Base-by-base conservation (phyloP, 2,888 invertebrate genomes). In the Lasioglossum marginatum region DNA sequence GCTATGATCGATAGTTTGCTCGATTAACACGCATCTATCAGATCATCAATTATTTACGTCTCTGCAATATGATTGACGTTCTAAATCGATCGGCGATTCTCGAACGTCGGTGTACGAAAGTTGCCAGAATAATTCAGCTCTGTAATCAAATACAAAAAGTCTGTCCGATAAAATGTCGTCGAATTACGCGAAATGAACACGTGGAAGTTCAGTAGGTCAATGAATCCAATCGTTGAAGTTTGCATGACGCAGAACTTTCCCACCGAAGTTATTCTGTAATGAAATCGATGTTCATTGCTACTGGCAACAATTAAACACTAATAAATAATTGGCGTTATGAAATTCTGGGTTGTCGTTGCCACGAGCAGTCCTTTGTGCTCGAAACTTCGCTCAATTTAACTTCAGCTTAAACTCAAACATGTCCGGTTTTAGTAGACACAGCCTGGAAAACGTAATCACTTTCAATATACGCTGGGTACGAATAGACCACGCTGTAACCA, bases 301-400 rank as follows among this genome's bases (percentile, higher is more conserved):
- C 27, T 5, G 6, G 31, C 27, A 31, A 63, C 63, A 63, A 31
- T 63, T 31, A 63, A 63, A 16, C 63, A 31, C 16, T 63, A 63
- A 63, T 63, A 63, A 63, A 63, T 63, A 63, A 19, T 31, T 63
- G n/a, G 16, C 16, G 63, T 16, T 63, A 63, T 63, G 63, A 63
- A 63, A 63, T 63, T 63, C 63, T 63, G 10, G 60, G 4, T 27
- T 27, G 60, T 27, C 60, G 60, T 60, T 60, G 27, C 16, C 14
- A 60, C 60, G 60, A 60, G 60, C 60, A 14, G 27, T 16, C 31
- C 63, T 63, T 63, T 63, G 63, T 63, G 31, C 31, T 2, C 16
- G 63, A 63, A 63, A 63, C 63, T 63, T 63, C 63, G 31, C 63
- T 63, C 31, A 31, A 63, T 63, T 63, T 63, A 63, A 63, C 31